Conservation (phyloP, 2,888 invertebrate species). For the Trichogramma evanescens region DNA sequence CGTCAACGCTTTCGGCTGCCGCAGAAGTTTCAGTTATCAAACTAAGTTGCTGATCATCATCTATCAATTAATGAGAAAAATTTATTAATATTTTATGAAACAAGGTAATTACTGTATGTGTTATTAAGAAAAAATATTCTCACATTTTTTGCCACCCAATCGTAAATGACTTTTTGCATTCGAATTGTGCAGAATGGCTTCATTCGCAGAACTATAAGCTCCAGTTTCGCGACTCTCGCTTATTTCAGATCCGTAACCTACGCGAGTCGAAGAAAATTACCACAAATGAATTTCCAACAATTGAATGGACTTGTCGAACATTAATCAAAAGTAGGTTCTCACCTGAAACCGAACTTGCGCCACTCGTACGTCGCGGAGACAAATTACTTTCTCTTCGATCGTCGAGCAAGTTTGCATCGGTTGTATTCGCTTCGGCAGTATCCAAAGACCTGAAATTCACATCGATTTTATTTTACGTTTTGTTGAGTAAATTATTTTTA, state of each 20-base stretch:
- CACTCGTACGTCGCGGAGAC: conserved; percentile 66
- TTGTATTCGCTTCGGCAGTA: conserved; percentile 31
- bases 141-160: conserved; percentile 59
- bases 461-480: not conserved
- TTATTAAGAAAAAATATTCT: conserved; percentile 27
- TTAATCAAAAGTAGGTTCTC: conserved; percentile 15
- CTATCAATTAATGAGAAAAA: conserved; percentile 33
- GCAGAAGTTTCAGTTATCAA: conserved; percentile 41
- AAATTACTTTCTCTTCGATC: conserved; percentile 42
- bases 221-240: conserved; percentile 60
- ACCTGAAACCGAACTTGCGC: conserved; percentile 74
- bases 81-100: not conserved
- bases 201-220: conserved; percentile 50
- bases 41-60: conserved; percentile 48
- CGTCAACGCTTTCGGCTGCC: conserved; percentile 30
- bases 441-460: conserved; percentile 34
- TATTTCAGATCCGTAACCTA: conserved; percentile 70
- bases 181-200: conserved; percentile 45
- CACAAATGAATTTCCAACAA: not conserved
- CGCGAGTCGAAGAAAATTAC: conserved; percentile 18
- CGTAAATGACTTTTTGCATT: conserved; percentile 54
- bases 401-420: conserved; percentile 30
- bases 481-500: not conserved
- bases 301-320: not conserved
- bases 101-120: not conserved